Base-by-base conservation (phyloP, 2,113 vertebrate genomes). In the Penelope pileata region DNA sequence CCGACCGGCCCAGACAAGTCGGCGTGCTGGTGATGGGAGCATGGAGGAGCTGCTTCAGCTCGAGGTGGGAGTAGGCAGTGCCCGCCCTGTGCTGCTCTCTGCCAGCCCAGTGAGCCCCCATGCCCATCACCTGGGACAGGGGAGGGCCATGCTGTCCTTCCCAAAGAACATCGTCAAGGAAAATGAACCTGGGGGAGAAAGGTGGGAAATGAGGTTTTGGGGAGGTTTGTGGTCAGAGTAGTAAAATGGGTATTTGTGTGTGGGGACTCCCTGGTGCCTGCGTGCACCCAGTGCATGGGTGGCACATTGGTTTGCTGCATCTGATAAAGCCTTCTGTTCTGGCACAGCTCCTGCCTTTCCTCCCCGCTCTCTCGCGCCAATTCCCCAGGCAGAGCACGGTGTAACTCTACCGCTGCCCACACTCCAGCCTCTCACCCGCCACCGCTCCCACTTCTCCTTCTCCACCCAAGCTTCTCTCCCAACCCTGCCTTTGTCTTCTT, bases 401-500 rank as follows among this genome's bases (percentile, higher is more conserved):
- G 1, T 83, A 85, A 82, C 1, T 16, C 45, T 16, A 26, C 73
- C 22, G 0, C 45, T 16, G 40, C 87, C 91, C 91, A 86, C 88
- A 81, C 90, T 75, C 12, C 92, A 74, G 73, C 92, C 82, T 96
- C 91, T 95, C 93, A 40, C 92, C 91, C 27, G 30, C 79, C 79
- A 92, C 87, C 90, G 95, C 82, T 96, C 87, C 88, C 10, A 36
- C 86, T 95, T 94, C 94, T 96, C 16, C 1, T 93, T 66, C 95
- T 95, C 96, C 95, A 17, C 97, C 96, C 94, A 95, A 85, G 97
- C 96, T 96, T 93, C 69, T 40, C 83, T 97, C 92, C 94, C 95
- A 96, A 26, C 95, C 94, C 96, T 95, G 73, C 89, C 95, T 95
- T 96, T 97, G 96, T 97, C 92, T 97, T 77, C 93, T 88, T 96